A percentile compares a stretch with the other conserved stretches of the same genome.
These are phyloP conservation scores for Cottus gobio DNA, from an alignment of 2,113 vertebrate genomes.

Conservation along the genomic window DNA sequence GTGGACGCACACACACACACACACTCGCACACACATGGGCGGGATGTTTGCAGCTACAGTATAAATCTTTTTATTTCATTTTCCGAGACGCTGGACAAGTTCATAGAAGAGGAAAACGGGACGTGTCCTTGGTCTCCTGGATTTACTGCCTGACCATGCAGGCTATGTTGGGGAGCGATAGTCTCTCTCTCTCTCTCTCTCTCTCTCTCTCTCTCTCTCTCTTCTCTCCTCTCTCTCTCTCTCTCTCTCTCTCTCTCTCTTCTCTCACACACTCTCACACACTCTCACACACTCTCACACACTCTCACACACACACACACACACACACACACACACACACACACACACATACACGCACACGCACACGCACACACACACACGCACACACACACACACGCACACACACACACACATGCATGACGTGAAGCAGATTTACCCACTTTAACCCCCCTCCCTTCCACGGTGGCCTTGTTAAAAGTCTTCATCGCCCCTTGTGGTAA, in stretches of 20 bases:
- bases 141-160: conserved; percentile 77
- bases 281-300: conserved; percentile 33
- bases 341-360: conserved; percentile 46
- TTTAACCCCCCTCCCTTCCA: conserved; percentile 33
- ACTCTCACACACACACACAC: conserved; percentile 46
- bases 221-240: not conserved
- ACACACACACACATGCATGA: conserved; percentile 37
- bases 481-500: conserved; percentile 77
- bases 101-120: conserved; percentile 82
- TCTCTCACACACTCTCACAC: too few relatives aligned
- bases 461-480: conserved; percentile 76
- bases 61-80: conserved; percentile 87
- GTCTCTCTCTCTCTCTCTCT: conserved; percentile 13
- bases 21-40: not conserved
- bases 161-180: conserved; percentile 41
- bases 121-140: conserved; percentile 77
- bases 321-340: conserved; percentile 30
- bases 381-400: conserved; percentile 44
- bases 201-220: too few relatives aligned
- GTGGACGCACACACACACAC: not conserved
- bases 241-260: too few relatives aligned
- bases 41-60: conserved; percentile 70
- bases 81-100: conserved; percentile 83
- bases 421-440: conserved; percentile 66
- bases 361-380: conserved; percentile 37